Evolutionary conservation across 2,797 vertebrate genomes (phyloP).

Genomic region (Pipistrellus nathusii): DNA sequence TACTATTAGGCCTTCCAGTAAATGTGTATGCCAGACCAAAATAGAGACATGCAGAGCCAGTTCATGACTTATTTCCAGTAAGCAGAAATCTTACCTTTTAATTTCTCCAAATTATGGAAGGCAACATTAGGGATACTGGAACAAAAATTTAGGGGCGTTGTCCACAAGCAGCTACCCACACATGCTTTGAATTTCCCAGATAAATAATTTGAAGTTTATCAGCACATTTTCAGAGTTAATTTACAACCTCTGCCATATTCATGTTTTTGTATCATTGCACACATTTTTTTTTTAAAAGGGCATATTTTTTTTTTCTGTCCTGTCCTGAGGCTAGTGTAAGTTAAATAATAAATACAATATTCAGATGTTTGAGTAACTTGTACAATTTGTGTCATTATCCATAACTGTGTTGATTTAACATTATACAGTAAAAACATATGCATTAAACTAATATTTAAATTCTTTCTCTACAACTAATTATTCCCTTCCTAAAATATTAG

Average conservation of each 20-base stretch:
- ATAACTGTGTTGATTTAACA: background rate
- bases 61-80: constrained; percentile 62
- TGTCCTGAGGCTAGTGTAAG: background rate
- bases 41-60: constrained; percentile 64
- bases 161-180: constrained; percentile 1
- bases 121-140: constrained; percentile 24
- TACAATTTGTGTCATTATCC: background rate
- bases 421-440: background rate
- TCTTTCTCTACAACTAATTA: background rate
- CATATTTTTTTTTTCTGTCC: background rate
- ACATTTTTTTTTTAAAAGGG: background rate
- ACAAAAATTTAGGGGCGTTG: constrained; percentile 43
- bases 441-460: background rate
- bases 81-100: constrained; percentile 78
- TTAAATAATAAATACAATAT: background rate
- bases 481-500: background rate
- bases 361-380: background rate
- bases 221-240: constrained; percentile 59
- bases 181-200: constrained; percentile 73
- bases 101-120: constrained; percentile 70
- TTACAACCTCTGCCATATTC: constrained; percentile 52
- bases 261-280: background rate
- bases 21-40: constrained; percentile 71
- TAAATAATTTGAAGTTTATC: constrained; percentile 75
- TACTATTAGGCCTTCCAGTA: constrained; percentile 74